Base-by-base conservation (phyloP, 2,888 invertebrate species). In the Spialia ferax region DNA sequence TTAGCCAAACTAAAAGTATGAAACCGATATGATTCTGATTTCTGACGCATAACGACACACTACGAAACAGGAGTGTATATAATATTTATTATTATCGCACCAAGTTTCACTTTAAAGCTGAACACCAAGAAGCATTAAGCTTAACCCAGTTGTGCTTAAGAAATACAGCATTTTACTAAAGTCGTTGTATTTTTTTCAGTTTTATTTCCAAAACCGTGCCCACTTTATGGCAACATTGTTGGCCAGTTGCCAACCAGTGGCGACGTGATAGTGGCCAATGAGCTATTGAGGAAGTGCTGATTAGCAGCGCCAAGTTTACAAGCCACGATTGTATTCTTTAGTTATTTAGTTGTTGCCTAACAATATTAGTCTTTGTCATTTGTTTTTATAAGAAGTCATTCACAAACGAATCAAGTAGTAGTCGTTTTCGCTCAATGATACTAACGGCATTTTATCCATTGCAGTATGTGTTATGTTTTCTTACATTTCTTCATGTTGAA, bases 261-360 rank as follows among this genome's bases (percentile, higher is more conserved):
- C 69, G 55, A 18, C 48, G 55, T 50, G 69, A 69, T 70, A 70
- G 56, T 55, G 54, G 61, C 70, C 70, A 69, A 70, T 70, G 68
- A 57, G 70, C 62, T 63, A 69, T 70, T 63, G 62, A 70, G 70
- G 68, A 74, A 72, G 63, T 70, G 61, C 60, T 69, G 69, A 73
- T 67, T 71, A 74, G 62, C 69, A 66, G 32, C 20, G 38, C 63
- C 54, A 45, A 66, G 66, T 70, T 69, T 48, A 48, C 20, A 20
- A 20, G n/a, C 29, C 8, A 18, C 38, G 8, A 15, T 20, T 18
- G 18, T 32, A 10, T 48, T 18, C 10, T 2, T 20, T 20, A 10
- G 7, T 35, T 35, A 0, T 48, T 48, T 20, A 48, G 8, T 6
- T 18, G 10, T 18, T 45, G 7, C 1, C 20, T 38, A 38, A 42